Percentiles rank a stretch among this genome's conserved stretches.
phyloP scores from a whole-genome alignment of 2,888 invertebrate genomes.

The Sinotaia quadrata region DNA sequence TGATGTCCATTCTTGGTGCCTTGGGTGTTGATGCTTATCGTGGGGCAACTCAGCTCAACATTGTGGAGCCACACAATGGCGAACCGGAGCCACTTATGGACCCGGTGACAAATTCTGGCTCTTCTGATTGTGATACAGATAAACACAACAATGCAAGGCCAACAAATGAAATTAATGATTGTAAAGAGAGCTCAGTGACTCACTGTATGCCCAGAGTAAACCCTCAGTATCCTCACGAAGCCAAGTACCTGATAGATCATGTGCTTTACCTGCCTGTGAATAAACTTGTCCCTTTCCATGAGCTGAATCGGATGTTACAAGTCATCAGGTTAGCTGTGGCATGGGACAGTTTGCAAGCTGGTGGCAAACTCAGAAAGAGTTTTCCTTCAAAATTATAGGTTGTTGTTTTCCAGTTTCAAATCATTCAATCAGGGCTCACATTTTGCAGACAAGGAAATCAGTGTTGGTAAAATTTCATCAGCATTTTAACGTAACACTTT shows the following conservation, averaged over 20 bases:
- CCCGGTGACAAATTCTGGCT: background rate
- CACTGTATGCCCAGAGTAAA: conserved; percentile 27
- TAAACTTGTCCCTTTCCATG: conserved; percentile 68
- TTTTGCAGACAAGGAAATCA: too few species aligned
- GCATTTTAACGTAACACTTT: too few species aligned
- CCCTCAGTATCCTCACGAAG: conserved; percentile 64
- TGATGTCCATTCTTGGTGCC: conserved; percentile 59
- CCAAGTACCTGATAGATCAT: conserved; percentile 70
- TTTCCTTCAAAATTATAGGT: conserved; percentile 25
- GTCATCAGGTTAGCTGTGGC: conserved; percentile 44
- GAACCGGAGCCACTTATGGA: conserved; percentile 12
- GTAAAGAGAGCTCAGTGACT: background rate
- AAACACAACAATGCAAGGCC: too few species aligned
- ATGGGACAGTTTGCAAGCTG: conserved; percentile 1
- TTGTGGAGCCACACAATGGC: conserved; percentile 62
- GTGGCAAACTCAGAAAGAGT: conserved; percentile 7
- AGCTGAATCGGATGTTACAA: conserved; percentile 62
- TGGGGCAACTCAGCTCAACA: conserved; percentile 70
- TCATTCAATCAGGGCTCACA: too few species aligned
- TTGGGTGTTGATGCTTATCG: conserved; percentile 71
- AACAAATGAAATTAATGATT: background rate
- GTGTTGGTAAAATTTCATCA: too few species aligned
- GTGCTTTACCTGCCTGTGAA: conserved; percentile 71
- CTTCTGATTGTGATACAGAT: too few species aligned
- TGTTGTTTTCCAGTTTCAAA: background rate